Evolutionary conservation across 1,140 invertebrate genomes (phyloP).

Genomic region (Rhyzopertha dominica): DNA sequence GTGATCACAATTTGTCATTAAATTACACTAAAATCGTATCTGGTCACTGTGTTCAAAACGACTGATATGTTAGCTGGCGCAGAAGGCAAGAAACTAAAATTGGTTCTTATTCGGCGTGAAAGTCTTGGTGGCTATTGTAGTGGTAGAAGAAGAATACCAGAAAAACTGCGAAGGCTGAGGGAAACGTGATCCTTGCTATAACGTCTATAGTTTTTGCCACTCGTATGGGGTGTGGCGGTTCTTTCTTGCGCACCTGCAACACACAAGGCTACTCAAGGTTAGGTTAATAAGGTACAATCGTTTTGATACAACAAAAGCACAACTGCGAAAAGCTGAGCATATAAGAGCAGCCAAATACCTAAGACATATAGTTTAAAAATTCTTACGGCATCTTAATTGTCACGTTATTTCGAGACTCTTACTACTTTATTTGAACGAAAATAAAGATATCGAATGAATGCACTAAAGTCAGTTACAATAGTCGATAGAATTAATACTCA

Average conservation of each 20-base stretch:
- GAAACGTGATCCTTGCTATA: slow-evolving; percentile 87
- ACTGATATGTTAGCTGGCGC: background rate
- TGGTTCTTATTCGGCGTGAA: slow-evolving; percentile 14
- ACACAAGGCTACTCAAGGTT: slow-evolving; percentile 42
- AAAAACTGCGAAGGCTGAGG: slow-evolving; percentile 85
- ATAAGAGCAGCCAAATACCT: too few relatives aligned
- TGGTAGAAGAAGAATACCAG: slow-evolving; percentile 91
- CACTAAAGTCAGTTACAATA: too few relatives aligned
- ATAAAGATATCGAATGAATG: too few relatives aligned
- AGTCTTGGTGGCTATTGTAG: slow-evolving; percentile 64
- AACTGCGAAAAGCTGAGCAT: too few relatives aligned
- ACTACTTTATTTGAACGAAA: too few relatives aligned
- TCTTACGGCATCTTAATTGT: too few relatives aligned
- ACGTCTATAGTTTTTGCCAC: slow-evolving; percentile 93
- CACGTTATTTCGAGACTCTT: too few relatives aligned
- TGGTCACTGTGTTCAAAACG: background rate
- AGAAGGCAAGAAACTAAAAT: background rate
- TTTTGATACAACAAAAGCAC: too few relatives aligned
- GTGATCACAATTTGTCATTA: background rate
- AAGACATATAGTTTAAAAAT: too few relatives aligned
- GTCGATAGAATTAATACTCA: too few relatives aligned
- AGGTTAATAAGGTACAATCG: slow-evolving; percentile 24
- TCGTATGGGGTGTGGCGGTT: slow-evolving; percentile 83
- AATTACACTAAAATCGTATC: background rate
- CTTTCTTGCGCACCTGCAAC: slow-evolving; percentile 79